Evolutionary conservation across 2,113 vertebrate genomes (phyloP).

Genomic region (Panthera uncia): DNA sequence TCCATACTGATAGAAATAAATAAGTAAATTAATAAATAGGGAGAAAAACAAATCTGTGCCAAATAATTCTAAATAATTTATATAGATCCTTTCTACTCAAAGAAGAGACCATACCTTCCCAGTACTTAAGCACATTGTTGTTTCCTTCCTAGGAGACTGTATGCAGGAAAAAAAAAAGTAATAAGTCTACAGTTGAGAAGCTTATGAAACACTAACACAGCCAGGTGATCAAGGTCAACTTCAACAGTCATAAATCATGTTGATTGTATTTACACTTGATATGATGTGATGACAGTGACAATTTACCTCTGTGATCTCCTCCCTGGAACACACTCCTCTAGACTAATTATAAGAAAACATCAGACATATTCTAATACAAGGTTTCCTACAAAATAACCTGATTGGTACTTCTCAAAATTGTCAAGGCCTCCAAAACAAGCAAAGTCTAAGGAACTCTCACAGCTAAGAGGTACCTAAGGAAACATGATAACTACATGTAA

Average conservation of each 20-base stretch:
- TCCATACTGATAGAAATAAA: not conserved
- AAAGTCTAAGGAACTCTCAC: not conserved
- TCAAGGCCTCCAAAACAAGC: not conserved
- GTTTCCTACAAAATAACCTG: not conserved
- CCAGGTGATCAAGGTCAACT: not conserved
- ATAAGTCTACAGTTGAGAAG: not conserved
- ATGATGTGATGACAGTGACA: not conserved
- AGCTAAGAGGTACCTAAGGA: not conserved
- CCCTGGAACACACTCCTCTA: not conserved
- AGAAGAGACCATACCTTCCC: not conserved
- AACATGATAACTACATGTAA: not conserved
- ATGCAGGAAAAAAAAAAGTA: not conserved
- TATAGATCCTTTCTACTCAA: not conserved
- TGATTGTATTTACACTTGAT: not conserved
- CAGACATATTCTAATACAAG: not conserved
- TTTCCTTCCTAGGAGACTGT: not conserved
- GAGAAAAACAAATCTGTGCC: not conserved
- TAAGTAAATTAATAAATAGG: not conserved
- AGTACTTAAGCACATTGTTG: not conserved
- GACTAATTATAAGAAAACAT: not conserved
- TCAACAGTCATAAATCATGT: not conserved
- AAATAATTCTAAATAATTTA: not conserved
- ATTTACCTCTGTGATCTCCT: not conserved
- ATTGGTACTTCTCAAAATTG: not conserved
- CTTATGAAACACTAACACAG: not conserved